Base-by-base conservation (phyloP, 2,113 vertebrate genomes). In the Stictonetta naevosa region DNA sequence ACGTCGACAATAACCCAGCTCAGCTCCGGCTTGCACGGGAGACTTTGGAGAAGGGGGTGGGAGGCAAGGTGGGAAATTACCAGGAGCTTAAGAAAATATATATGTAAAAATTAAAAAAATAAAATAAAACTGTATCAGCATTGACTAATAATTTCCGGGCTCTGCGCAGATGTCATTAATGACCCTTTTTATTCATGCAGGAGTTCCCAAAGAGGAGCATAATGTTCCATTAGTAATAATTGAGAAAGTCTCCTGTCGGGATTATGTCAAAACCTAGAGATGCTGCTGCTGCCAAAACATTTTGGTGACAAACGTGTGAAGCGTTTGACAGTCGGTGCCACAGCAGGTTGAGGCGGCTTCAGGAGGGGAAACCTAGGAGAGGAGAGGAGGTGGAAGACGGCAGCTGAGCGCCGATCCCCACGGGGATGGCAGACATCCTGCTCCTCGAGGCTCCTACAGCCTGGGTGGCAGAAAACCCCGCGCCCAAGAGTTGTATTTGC, bases 101-200 rank as follows among this genome's bases (percentile, higher is more conserved):
- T 92, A 95, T 68, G 53, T 91, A 93, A 92, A 95, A 97, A 96
- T 96, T 97, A 75, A 93, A 96, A 96, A 95, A 93, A 89, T 87
- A 95, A 95, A 93, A 95, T 93, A 84, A 96, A 95, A 97, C 68
- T 94, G 88, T 95, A 93, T 96, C 92, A 96, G 95, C 95, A 89
- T 94, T 96, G 97, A 98, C 97, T 98, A 95, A 98, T 95, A 96
- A 97, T 97, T 98, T 97, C 98, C 85, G 86, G 97, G 97, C 97
- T 98, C 92, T 64, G 95, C 50, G 92, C 95, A 97, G 97, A 96
- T 95, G 95, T 97, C 98, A 97, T 98, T 98, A 98, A 98, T 98
- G 98, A 98, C 98, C 98, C 97, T 98, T 98, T 98, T 98, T 98
- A 98, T 98, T 98, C 98, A 98, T 98, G 96, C 97, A 98, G 96